Evolutionary conservation across 2,113 vertebrate genomes (phyloP).

Genomic region (Brevimyrus niger): DNA sequence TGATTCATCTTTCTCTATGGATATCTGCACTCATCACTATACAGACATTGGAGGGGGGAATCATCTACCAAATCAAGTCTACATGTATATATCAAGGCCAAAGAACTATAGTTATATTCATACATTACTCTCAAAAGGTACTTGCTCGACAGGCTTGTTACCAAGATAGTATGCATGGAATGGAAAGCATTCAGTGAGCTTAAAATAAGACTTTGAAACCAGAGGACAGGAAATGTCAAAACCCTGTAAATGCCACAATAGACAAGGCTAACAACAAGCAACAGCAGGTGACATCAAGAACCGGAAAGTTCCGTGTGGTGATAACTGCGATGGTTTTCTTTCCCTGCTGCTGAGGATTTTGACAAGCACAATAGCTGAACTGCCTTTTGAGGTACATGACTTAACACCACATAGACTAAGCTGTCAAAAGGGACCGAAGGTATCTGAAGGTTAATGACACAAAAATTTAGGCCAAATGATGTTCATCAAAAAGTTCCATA

Average conservation of each 20-base stretch:
- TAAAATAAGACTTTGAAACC: conserved; percentile 7
- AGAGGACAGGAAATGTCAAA: not conserved
- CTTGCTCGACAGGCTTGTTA: not conserved
- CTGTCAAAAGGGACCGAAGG: not conserved
- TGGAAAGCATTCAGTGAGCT: not conserved
- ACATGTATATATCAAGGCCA: not conserved
- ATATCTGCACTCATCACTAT: not conserved
- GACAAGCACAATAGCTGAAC: not conserved
- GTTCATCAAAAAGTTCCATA: not conserved
- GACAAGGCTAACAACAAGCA: not conserved
- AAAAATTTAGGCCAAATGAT: not conserved
- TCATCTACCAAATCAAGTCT: not conserved
- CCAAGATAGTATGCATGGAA: not conserved
- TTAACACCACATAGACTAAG: not conserved
- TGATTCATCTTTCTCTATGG: not conserved
- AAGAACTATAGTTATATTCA: not conserved
- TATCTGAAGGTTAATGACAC: not conserved
- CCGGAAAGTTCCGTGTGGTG: not conserved
- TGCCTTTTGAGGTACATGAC: not conserved
- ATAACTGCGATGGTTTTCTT: not conserved
- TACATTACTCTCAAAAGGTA: not conserved
- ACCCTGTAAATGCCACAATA: not conserved
- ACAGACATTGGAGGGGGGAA: not conserved
- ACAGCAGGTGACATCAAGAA: not conserved
- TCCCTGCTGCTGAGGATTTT: not conserved